Base-by-base conservation (phyloP, 2,888 invertebrate species). In the Papilio protenor region DNA sequence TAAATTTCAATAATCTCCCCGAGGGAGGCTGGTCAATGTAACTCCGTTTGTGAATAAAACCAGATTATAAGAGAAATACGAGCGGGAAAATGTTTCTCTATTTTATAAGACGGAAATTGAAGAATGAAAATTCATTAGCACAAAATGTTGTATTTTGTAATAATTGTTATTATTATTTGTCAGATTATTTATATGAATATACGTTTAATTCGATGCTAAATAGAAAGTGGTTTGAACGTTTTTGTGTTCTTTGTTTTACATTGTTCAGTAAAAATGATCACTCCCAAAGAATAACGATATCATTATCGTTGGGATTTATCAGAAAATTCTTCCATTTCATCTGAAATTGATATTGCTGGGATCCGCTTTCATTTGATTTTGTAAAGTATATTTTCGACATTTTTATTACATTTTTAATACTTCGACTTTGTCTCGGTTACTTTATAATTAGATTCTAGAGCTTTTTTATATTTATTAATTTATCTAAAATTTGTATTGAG, bases 61-160 rank as follows among this genome's bases (percentile, higher is more conserved):
- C 40, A 40, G 45, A 69, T 69, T 21, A 69, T 21, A 45, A 45
- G 21, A 45, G 45, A 69, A 45, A 73, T 40, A n/a, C 55, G 40
- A 55, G 14, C 55, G n/a, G 23, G 55, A 33, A 52, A 33, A 33
- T 52, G 49, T 18, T 72, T 33, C 14, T 18, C 55, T 52, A 72
- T 72, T 52, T 72, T 55, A 55, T 33, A 72, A 33, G 72, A 52
- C n/a, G 40, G 57, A 73, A 73, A 52, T 73, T 73, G 11, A 33
- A 18, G 6, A 8, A 52, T 55, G 57, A 40, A 72, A 73, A 73
- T 33, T 73, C 33, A 73, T 73, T 21, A 69, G 21, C 14, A 3
- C 4, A 45, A 69, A 69, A 21, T 69, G 14, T 69, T 45, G 10
- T 21, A 10, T 66, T 10, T 40, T 40, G n/a, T 21, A 21, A 55